Evolutionary conservation across 2,113 vertebrate species (phyloP), one percentile per base, ranked within the genome.

Genomic region (Callaeas wilsoni): DNA sequence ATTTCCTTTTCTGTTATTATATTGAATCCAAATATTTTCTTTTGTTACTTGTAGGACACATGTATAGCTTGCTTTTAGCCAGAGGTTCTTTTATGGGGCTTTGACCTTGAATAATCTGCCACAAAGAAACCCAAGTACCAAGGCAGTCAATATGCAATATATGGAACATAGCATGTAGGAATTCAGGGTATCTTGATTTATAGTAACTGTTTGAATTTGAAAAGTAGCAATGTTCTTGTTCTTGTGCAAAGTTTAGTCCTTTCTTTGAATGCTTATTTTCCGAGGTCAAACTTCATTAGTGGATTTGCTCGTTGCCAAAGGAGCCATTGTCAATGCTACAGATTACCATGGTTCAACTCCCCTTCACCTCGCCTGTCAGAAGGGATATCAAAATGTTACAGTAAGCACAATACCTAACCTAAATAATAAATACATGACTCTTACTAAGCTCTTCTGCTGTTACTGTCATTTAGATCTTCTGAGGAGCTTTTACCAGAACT

Each of bases 281-380:
- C 82, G 60, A 99, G 99, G 99, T 68, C 99, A 99, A 91, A 98
- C 99, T 3, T 96, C 97, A 57, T 97, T 99, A 94, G 99, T 99
- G 30, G 99, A 99, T 96, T 75, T 99, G 68, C 97, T 99, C 32
- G 98, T 99, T 42, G 98, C 97, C 84, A 99, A 98, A 98, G 99
- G 99, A 78, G 99, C 99, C 0, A 20, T 95, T 39, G 99, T 99
- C 68, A 99, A 98, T 12, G 99, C 99, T 92, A 99, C 98, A 2
- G 99, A 99, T 97, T 99, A 99, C 91, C 99, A 99, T 0, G 98
- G 98, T 47, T 98, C 99, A 50, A 98, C 99, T 4, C 98, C 99
- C 0, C 99, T 99, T 55, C 99, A 99, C 93, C 98, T 99, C 12
- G 98, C 99, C 35, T 99, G 99, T 85, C 99, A 99, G 96, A 99